Evolutionary conservation across 1,140 invertebrate species (phyloP), one percentile per base, ranked within the genome.

Genomic region (Drosophila virilis): DNA sequence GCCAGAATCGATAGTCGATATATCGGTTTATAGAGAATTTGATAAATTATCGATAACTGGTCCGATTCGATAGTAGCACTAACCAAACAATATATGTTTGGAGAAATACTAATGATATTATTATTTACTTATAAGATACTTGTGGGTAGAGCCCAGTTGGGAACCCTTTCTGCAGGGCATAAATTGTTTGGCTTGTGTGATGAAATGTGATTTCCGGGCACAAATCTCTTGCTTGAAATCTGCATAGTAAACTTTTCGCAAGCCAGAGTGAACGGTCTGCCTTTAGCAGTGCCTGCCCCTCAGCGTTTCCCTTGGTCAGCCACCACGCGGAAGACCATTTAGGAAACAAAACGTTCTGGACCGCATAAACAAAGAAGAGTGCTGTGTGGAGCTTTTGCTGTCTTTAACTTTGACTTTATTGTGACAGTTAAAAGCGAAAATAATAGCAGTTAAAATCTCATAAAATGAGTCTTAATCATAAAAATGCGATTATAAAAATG

Each of bases 401-500:
- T 89, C 85, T 89, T 89, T 89, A 90, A 89, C 78, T 89, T 88
- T 85, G 78, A 81, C 85, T 89, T 90, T 90, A 90, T 90, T 90
- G 85, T 90, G 85, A 90, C 85, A 90, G 85, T 90, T 90, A 90
- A 90, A 90, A 90, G 85, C 78, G 79, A 90, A 81, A 90, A 90
- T 90, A 90, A 90, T 90, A 90, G 80, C 85, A 90, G 85, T 90
- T 90, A 89, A 90, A 90, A 90, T 90, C 78, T 72, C 85, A 90
- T 90, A 90, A 89, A 90, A 90, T 79, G 85, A 81, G 85, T 90
- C 85, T 90, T 90, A 90, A 90, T 90, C 85, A 90, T 90, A 90
- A 90, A 90, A 90, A 90, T 90, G 86, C 80, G 85, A 90, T 90
- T 89, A 89, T 89, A 89, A 89, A 89, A 89, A 89, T 89, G 85